Base-by-base conservation (phyloP, 1,140 invertebrate genomes). In the Triops cancriformis region DNA sequence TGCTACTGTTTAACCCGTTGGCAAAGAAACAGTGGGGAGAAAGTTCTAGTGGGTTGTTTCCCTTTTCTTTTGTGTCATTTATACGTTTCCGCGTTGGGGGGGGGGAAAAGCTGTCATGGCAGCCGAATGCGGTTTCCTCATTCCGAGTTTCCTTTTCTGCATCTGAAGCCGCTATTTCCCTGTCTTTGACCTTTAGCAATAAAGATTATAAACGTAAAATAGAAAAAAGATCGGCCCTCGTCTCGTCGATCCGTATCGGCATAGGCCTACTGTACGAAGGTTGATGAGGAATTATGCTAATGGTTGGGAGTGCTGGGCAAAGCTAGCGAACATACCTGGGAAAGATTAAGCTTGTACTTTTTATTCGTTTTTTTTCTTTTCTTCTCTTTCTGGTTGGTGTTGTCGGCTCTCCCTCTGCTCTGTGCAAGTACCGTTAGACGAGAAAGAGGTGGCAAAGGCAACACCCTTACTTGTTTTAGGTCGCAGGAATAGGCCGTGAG, bases 401-500 rank as follows among this genome's bases (percentile, higher is more conserved):
- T 64, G 51, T 64, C 51, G 10, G 51, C 14, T 64, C 14, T 7
- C 31, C 51, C 14, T 18, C 51, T 64, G 51, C 51, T 64, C 51
- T 64, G 14, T 64, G 51, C 51, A 64, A 64, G 51, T 64, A 64
- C 51, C 51, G 51, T 64, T 64, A 64, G 10, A 64, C 18, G 51
- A 64, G 14, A 64, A 23, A 64, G 23, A 64, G 51, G 14, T 64
- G 9, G 51, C 51, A 64, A 64, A 64, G 51, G 51, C 51, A 64
- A 64, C 51, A 64, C 51, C 51, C 51, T 23, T n/a, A 23, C 14
- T 18, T 18, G 23, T 64, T 23, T 23, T 23, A 64, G 51, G 51
- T 64, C 51, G 51, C 51, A n/a, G 51, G 51, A 64, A 64, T 64
- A 64, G 51, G 18, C 51, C 51, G n/a, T 64, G 51, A 64, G 51